Evolutionary conservation across 2,888 invertebrate genomes (phyloP).

Genomic region (Cheiracanthium punctorium): DNA sequence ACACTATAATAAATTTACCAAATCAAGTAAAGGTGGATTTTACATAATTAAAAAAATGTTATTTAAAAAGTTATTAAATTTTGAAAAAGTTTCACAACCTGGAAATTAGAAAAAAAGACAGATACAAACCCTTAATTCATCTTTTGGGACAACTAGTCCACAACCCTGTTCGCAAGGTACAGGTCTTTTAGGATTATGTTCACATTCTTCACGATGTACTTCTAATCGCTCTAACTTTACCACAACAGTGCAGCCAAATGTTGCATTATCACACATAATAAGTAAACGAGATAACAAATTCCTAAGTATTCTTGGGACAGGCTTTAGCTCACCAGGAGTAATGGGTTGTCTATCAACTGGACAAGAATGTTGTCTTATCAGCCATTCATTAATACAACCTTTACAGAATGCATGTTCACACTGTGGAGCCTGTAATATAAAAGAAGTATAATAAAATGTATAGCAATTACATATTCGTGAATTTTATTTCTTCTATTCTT

Average conservation of each 20-base stretch:
- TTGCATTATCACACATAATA: conserved; percentile 93
- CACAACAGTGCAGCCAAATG: conserved; percentile 88
- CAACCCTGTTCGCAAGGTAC: conserved; percentile 95
- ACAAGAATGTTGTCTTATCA: conserved; percentile 93
- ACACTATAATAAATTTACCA: too few species aligned
- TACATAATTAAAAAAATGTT: too few species aligned
- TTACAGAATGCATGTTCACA: conserved; percentile 97
- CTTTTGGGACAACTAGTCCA: conserved; percentile 94
- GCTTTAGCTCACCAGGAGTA: conserved; percentile 86
- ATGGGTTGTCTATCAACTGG: conserved; percentile 94
- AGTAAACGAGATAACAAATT: conserved; percentile 91
- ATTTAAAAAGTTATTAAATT: too few species aligned
- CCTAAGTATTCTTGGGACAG: conserved; percentile 93
- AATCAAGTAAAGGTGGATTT: too few species aligned
- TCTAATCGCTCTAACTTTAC: conserved; percentile 89
- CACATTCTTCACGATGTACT: conserved; percentile 93
- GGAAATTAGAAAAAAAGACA: too few species aligned
- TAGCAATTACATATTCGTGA: too few species aligned
- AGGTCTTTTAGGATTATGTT: conserved; percentile 94
- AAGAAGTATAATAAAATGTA: too few species aligned
- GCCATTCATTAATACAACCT: conserved; percentile 95
- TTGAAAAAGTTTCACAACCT: too few species aligned
- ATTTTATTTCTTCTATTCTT: too few species aligned
- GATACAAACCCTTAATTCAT: conserved; percentile 84
- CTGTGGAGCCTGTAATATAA: conserved; percentile 85